Evolutionary conservation across 2,113 vertebrate species (phyloP), one percentile per base, ranked within the genome.

Genomic region (Chamaetylas fuelleborni): DNA sequence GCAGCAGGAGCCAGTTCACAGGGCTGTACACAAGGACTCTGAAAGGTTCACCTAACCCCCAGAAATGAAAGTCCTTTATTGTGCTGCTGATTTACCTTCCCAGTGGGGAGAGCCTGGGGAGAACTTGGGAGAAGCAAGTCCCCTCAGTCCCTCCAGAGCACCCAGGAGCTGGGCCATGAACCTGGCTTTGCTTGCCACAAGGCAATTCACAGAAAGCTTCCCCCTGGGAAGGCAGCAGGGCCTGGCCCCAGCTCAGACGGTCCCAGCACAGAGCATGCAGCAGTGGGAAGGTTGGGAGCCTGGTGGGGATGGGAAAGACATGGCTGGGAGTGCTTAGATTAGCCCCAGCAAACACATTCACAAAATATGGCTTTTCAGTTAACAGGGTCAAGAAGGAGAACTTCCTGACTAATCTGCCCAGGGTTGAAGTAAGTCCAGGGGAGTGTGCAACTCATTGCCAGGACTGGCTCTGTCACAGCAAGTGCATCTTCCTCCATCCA

Each of bases 351-450:
- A 88, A 71, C 83, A 83, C 91, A 89, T 85, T 91, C 92, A 89
- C 73, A 93, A 90, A 95, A 94, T 93, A 97, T 94, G 96, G 96
- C 96, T 96, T 96, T 94, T 92, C 70, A 82, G 93, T 89, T 69
- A 65, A 58, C 42, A 34, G 65, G 69, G 34, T 57, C 58, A 62
- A 62, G 56, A 85, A 47, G 42, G 40, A 90, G 73, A 78, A n/a
- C 51, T 47, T 64, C 79, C 57, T 18, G 1, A 45, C 50, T 1
- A 1, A 28, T 34, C 62, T 73, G 74, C 66, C 45, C 12, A 2
- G 50, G 54, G 54, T 40, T 60, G 36, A 51, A 65, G 4, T 22
- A 38, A 47, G 28, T 19, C 25, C 29, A 36, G 85, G 25, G 40
- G 42, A 43, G 3, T 11, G 5, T 12, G 19, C 51, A 18, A 28